Evolutionary conservation across 2,797 vertebrate genomes (phyloP).

Genomic region (Molothrus aeneus): DNA sequence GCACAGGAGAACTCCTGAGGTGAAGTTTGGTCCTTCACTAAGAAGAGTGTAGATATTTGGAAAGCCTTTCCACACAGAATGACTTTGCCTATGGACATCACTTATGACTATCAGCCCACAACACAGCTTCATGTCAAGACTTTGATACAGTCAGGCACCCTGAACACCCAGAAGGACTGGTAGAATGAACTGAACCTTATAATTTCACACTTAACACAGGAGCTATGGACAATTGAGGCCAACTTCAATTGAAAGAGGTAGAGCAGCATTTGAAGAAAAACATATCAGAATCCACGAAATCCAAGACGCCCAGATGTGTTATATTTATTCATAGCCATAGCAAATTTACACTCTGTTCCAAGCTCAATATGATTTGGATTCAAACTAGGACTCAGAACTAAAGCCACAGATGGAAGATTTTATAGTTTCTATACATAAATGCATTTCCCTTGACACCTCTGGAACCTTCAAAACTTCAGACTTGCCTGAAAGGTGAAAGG

Average conservation of each 20-base stretch:
- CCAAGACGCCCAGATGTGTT: neutral
- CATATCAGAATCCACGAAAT: neutral
- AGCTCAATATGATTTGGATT: neutral
- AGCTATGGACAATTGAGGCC: neutral
- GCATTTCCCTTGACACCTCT: constrained; percentile 22
- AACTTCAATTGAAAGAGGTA: neutral
- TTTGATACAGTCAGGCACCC: neutral
- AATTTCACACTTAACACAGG: neutral
- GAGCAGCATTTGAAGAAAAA: neutral
- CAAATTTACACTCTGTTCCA: constrained; percentile 22
- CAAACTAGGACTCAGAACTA: neutral
- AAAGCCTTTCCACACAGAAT: neutral
- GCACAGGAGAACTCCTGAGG: neutral
- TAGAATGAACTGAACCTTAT: neutral
- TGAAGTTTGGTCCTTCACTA: neutral
- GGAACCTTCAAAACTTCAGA: neutral
- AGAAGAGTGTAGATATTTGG: neutral
- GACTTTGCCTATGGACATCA: neutral
- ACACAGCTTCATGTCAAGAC: neutral
- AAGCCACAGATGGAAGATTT: constrained; percentile 39
- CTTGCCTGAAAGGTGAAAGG: neutral
- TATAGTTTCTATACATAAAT: constrained; percentile 31
- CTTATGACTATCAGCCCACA: neutral
- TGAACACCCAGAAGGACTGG: neutral
- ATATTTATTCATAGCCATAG: neutral